Conservation (phyloP, 35 echinoderm and acorn worm species). For the Ophioderma brevispina region DNA sequence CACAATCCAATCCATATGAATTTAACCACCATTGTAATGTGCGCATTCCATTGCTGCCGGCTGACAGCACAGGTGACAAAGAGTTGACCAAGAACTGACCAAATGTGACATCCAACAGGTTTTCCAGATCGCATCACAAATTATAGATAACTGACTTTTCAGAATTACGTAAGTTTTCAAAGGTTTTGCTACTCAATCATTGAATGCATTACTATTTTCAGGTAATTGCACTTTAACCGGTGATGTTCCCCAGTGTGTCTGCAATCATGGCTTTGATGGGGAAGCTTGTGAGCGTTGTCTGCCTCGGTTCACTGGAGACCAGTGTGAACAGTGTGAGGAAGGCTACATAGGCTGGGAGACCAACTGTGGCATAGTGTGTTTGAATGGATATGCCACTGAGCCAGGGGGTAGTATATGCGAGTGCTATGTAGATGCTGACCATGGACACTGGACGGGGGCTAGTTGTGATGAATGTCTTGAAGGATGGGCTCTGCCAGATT, state of each 20-base stretch:
- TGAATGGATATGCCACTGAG: constrained; percentile 59
- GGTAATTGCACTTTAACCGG: constrained; percentile 66
- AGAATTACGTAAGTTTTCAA: too few relatives aligned
- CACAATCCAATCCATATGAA: too few relatives aligned
- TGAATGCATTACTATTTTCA: too few relatives aligned
- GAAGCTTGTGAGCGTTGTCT: constrained; percentile 73
- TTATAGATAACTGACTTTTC: too few relatives aligned
- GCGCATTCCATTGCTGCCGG: too few relatives aligned
- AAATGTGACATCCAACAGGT: too few relatives aligned
- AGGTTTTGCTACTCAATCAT: too few relatives aligned
- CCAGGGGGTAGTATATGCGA: constrained; percentile 69
- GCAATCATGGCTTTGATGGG: constrained; percentile 75
- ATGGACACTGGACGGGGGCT: constrained; percentile 77
- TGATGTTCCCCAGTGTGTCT: constrained; percentile 67
- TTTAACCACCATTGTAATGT: too few relatives aligned
- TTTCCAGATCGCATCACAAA: too few relatives aligned
- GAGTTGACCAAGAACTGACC: too few relatives aligned
- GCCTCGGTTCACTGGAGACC: constrained; percentile 53
- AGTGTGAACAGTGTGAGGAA: constrained; percentile 54
- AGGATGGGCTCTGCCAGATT: constrained; percentile 74
- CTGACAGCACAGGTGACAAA: too few relatives aligned
- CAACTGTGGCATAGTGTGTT: constrained; percentile 69
- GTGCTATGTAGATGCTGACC: constrained; percentile 77
- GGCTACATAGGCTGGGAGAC: constrained; percentile 86
- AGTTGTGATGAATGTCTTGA: constrained; percentile 76